These are phyloP conservation scores for Myathropa florea DNA, from an alignment of 2,888 invertebrate species.

Conservation along the genomic window DNA sequence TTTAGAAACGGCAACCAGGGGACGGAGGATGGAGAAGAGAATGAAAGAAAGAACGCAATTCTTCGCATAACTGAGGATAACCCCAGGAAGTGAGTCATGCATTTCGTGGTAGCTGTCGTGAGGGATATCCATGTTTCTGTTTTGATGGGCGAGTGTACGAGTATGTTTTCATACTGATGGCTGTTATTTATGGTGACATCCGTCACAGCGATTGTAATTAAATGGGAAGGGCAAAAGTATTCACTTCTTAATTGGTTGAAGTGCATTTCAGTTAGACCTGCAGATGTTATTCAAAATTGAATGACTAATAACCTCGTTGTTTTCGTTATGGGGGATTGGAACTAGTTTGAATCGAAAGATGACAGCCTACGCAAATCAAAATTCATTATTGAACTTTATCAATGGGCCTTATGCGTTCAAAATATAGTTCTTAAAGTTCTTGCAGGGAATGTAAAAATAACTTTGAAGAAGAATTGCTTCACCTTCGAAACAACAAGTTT, in stretches of 20 bases:
- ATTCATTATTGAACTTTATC: neutral
- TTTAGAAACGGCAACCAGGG: constrained; percentile 7
- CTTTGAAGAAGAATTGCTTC: no score
- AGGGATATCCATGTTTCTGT: neutral
- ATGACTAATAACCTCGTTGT: neutral
- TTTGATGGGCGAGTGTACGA: neutral
- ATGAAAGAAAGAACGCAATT: constrained; percentile 28
- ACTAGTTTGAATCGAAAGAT: neutral
- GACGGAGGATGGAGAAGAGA: neutral
- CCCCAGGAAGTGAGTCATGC: constrained; percentile 63
- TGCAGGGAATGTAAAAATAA: no score
- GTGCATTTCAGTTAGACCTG: neutral
- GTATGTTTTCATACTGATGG: constrained; percentile 9
- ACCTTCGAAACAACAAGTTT: no score
- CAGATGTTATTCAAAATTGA: neutral
- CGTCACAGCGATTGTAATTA: constrained; percentile 13
- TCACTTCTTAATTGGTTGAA: neutral
- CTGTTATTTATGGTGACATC: constrained; percentile 27
- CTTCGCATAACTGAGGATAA: constrained; percentile 43
- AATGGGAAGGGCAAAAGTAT: neutral
- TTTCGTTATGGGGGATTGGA: neutral
- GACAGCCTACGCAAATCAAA: neutral
- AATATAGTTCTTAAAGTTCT: no score
- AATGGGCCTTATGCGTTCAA: neutral
- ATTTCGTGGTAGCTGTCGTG: neutral